These are phyloP conservation scores for Nomada lathburiana DNA, from an alignment of 2,888 invertebrate species.

Conservation along the genomic window DNA sequence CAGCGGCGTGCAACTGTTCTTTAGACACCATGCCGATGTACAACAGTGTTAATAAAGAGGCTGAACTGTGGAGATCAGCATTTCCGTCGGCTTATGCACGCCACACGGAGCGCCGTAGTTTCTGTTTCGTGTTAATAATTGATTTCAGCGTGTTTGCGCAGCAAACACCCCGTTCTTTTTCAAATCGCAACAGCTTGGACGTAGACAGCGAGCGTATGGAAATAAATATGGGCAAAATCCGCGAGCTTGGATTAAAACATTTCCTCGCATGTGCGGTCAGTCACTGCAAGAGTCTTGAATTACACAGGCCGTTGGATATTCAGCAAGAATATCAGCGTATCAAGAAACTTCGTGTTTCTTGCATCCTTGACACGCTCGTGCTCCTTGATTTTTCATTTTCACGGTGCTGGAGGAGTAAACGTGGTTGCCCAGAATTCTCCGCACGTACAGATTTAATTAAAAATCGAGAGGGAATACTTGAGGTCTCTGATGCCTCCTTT, in stretches of 20 bases:
- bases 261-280: background rate
- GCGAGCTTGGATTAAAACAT: background rate
- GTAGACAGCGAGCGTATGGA: background rate
- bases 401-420: background rate
- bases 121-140: conserved; percentile 34
- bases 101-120: conserved; percentile 5
- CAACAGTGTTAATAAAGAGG: conserved; percentile 44
- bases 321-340: background rate
- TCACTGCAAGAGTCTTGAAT: background rate
- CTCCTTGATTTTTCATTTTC: background rate
- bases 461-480: background rate
- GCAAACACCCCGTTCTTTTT: background rate
- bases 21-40: conserved; percentile 39
- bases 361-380: conserved; percentile 2
- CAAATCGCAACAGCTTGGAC: background rate
- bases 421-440: background rate
- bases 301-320: background rate
- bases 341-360: background rate
- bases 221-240: background rate
- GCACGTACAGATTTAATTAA: background rate
- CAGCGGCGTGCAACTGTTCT: conserved; percentile 39
- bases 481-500: background rate
- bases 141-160: conserved; percentile 15
- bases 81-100: conserved; percentile 16
- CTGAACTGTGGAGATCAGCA: conserved; percentile 25